phyloP scores from a whole-genome alignment of 2,797 vertebrate species.

The Euphonia xanthogaster region DNA sequence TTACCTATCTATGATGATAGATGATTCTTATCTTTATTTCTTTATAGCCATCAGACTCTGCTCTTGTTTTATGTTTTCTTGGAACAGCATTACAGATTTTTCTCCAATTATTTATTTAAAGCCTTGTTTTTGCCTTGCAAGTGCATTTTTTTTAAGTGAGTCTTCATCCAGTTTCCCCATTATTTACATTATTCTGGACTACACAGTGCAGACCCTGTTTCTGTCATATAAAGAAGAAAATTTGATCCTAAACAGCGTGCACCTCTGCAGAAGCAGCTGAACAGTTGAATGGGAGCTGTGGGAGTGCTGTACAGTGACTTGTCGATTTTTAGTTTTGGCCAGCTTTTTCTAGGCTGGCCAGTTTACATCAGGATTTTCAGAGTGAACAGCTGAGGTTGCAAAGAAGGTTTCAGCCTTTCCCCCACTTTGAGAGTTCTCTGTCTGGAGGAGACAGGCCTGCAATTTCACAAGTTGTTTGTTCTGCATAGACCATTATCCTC shows the following conservation, averaged over 20 bases:
- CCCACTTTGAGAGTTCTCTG: not conserved
- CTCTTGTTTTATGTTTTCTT: not conserved
- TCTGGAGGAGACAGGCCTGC: not conserved
- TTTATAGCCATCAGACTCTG: not conserved
- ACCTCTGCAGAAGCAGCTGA: not conserved
- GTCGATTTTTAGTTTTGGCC: not conserved
- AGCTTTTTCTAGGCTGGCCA: not conserved
- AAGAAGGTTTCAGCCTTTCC: not conserved
- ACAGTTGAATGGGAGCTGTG: not conserved
- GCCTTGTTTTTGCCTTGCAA: not conserved
- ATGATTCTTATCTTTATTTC: not conserved
- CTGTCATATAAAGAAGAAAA: not conserved
- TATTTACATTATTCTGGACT: not conserved
- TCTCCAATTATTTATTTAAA: not conserved
- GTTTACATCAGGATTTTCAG: not conserved
- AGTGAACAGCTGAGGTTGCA: not conserved
- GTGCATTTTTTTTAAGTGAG: not conserved
- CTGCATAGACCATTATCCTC: not conserved
- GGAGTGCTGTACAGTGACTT: rapidly evolving
- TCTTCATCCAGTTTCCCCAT: not conserved
- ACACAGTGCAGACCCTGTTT: not conserved
- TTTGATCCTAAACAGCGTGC: not conserved
- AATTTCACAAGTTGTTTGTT: not conserved
- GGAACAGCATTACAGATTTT: not conserved
- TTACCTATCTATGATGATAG: not conserved